Percentiles rank a stretch among this genome's conserved stretches.
These are phyloP conservation scores for Ephestia elutella DNA, from an alignment of 1,140 invertebrate species.

Conservation along the genomic window DNA sequence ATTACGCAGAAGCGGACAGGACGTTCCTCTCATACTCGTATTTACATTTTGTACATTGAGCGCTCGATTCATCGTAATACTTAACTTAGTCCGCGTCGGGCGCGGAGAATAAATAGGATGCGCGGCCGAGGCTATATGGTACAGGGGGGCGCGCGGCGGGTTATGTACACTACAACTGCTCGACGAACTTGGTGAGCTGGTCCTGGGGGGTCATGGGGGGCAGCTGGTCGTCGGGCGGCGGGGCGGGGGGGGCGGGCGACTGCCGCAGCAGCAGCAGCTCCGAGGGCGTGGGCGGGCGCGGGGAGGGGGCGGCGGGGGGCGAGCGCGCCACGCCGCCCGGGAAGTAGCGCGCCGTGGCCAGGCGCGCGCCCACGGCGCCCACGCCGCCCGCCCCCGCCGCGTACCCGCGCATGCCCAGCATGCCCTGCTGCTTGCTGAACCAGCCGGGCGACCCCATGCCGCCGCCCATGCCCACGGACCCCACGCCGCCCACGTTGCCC, in stretches of 20 bases:
- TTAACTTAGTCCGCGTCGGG: constrained; percentile 58
- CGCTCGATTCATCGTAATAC: constrained; percentile 71
- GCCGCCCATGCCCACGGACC: constrained; percentile 34
- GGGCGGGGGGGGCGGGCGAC: constrained; percentile 78
- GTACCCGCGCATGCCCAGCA: constrained; percentile 49
- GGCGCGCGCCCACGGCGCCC: constrained; percentile 33
- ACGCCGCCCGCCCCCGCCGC: constrained; percentile 48
- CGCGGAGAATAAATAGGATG: constrained; percentile 59
- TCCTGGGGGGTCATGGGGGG: constrained; percentile 91
- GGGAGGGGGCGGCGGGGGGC: constrained; percentile 81
- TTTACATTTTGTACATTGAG: constrained; percentile 76
- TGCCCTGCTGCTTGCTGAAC: constrained; percentile 28
- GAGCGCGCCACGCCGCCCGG: constrained; percentile 71
- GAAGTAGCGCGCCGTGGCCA: constrained; percentile 43
- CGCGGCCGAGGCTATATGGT: constrained; percentile 39
- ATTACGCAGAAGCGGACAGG: constrained; percentile 73
- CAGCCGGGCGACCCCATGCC: constrained; percentile 46
- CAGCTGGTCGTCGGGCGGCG: constrained; percentile 81
- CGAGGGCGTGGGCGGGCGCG: constrained; percentile 58
- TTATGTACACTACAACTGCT: constrained; percentile 87
- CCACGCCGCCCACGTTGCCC: constrained; percentile 33
- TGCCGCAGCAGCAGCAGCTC: constrained; percentile 75
- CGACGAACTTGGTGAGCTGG: constrained; percentile 93
- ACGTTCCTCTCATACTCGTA: constrained; percentile 73
- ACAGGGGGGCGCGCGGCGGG: constrained; percentile 43